These are phyloP conservation scores for Ormyrus rosae DNA, from an alignment of 2,888 invertebrate species.

Conservation along the genomic window DNA sequence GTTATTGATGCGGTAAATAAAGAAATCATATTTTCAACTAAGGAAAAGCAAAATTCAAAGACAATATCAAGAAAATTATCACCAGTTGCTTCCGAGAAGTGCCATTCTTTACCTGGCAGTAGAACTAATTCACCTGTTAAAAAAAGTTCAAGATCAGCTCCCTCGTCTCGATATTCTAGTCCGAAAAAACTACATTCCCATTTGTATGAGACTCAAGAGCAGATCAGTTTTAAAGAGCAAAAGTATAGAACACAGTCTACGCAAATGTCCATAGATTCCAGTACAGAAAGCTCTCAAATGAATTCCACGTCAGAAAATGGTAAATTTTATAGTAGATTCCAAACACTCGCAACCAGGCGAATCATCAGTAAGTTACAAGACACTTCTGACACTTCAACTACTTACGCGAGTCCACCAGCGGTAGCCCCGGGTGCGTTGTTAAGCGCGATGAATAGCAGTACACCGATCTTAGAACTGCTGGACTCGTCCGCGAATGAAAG, in stretches of 20 bases:
- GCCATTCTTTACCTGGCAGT: conserved; percentile 61
- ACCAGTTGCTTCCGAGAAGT: conserved; percentile 58
- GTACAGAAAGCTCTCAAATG: conserved; percentile 66
- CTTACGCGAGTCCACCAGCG: conserved; percentile 70
- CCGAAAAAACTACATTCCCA: conserved; percentile 4
- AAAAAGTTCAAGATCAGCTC: conserved; percentile 62
- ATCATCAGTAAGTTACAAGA: conserved; percentile 62
- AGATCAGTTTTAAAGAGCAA: background rate
- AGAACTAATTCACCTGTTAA: conserved; percentile 62
- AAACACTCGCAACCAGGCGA: conserved; percentile 57
- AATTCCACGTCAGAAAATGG: conserved; percentile 59
- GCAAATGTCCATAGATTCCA: conserved; percentile 62
- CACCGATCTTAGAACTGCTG: conserved; percentile 70
- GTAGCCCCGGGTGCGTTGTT: conserved; percentile 58
- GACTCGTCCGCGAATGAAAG: conserved; percentile 66
- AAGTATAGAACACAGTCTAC: conserved; percentile 31
- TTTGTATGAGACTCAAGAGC: conserved; percentile 10
- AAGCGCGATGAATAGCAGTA: conserved; percentile 60
- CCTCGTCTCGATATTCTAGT: conserved; percentile 60
- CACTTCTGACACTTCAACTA: conserved; percentile 71
- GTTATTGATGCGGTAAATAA: conserved; percentile 66
- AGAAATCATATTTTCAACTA: conserved; percentile 65
- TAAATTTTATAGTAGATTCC: conserved; percentile 38
- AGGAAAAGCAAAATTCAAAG: conserved; percentile 55
- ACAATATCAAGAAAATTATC: conserved; percentile 18